A percentile compares a stretch with the other conserved stretches of the same genome.
These are phyloP conservation scores for Notodonta dromedarius DNA, from an alignment of 2,888 invertebrate species.

Conservation along the genomic window DNA sequence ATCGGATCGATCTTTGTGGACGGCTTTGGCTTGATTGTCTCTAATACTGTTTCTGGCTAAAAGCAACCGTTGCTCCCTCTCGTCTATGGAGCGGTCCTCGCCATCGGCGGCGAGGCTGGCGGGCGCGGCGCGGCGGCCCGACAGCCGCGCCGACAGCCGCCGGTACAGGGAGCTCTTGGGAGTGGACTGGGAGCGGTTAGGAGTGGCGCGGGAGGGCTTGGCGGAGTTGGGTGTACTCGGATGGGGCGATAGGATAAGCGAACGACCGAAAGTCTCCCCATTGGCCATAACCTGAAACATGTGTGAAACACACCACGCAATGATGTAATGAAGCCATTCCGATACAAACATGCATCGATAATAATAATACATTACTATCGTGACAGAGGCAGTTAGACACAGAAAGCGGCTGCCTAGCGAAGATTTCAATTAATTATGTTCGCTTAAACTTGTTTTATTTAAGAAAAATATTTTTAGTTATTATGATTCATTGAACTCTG, in stretches of 20 bases:
- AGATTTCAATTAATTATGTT: constrained; percentile 23
- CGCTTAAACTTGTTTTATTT: constrained; percentile 20
- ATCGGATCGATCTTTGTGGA: constrained; percentile 52
- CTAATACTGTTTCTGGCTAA: constrained; percentile 63
- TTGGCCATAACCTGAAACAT: constrained; percentile 89
- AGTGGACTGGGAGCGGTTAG: constrained; percentile 73
- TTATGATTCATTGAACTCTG: constrained; percentile 16
- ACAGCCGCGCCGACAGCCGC: constrained; percentile 75
- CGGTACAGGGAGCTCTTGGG: constrained; percentile 79
- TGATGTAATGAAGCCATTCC: constrained; percentile 85
- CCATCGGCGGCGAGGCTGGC: constrained; percentile 46
- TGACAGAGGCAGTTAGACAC: constrained; percentile 68
- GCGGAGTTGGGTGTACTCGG: constrained; percentile 69
- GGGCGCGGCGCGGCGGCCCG: constrained; percentile 66
- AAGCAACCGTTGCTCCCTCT: constrained; percentile 64
- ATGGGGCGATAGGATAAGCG: constrained; percentile 83
- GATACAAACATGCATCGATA: constrained; percentile 80
- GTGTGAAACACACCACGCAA: constrained; percentile 85
- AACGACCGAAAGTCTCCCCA: constrained; percentile 87
- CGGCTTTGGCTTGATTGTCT: constrained; percentile 55
- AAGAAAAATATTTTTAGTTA: constrained; percentile 17
- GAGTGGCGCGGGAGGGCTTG: constrained; percentile 67
- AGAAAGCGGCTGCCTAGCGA: constrained; percentile 61
- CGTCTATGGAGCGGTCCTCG: constrained; percentile 48
- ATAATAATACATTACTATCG: constrained; percentile 52